Evolutionary conservation across 2,113 vertebrate genomes (phyloP).

Genomic region (Collichthys lucidus): DNA sequence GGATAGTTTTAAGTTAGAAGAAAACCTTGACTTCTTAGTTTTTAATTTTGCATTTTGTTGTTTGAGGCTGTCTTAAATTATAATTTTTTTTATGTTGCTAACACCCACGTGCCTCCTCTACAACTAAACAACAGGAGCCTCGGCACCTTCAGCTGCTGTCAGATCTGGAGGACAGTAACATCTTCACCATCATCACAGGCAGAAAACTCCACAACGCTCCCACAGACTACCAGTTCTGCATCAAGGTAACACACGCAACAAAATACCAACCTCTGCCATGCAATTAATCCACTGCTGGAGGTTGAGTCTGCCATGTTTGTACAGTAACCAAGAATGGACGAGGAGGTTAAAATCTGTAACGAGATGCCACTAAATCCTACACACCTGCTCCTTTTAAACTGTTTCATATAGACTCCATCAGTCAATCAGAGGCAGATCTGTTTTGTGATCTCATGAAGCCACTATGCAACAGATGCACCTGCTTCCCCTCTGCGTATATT

Average conservation of each 20-base stretch:
- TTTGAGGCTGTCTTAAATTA: background rate
- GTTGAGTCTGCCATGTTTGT: background rate
- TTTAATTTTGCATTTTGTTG: background rate
- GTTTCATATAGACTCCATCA: background rate
- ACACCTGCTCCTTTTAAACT: background rate
- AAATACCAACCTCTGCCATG: background rate
- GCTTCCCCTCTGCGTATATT: background rate
- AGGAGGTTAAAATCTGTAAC: too few relatives aligned
- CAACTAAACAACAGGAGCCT: slow-evolving; percentile 87
- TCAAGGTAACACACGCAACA: slow-evolving; percentile 86
- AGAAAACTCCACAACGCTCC: slow-evolving; percentile 91
- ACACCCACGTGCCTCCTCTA: background rate
- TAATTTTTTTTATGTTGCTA: background rate
- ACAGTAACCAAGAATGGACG: too few relatives aligned
- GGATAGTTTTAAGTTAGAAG: background rate
- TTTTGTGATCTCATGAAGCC: slow-evolving; percentile 10
- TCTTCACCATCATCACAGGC: slow-evolving; percentile 88
- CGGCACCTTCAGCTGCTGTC: slow-evolving; percentile 93
- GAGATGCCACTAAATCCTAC: too few relatives aligned
- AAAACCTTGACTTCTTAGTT: background rate
- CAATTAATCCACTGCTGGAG: background rate
- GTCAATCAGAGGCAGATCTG: background rate
- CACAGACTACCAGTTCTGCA: slow-evolving; percentile 93
- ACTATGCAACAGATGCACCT: background rate
- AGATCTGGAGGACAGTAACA: slow-evolving; percentile 91